These are phyloP conservation scores for Stegodyphus dumicola DNA, from an alignment of 1,140 invertebrate genomes.

Conservation along the genomic window DNA sequence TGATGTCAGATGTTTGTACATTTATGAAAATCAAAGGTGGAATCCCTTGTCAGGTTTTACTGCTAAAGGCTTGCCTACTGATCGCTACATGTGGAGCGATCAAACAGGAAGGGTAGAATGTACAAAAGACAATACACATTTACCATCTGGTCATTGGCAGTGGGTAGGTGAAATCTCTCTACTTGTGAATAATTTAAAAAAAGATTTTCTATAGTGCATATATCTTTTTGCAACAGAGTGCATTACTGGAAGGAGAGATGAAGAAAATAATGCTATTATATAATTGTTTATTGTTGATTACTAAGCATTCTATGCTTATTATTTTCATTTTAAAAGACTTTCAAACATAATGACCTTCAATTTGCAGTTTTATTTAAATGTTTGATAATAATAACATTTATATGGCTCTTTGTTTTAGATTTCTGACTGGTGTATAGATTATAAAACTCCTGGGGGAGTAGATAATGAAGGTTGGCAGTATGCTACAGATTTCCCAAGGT, in stretches of 20 bases:
- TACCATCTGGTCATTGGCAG: constrained; percentile 87
- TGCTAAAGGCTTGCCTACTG: constrained; percentile 84
- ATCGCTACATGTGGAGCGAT: constrained; percentile 85
- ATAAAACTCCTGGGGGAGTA: constrained; percentile 86
- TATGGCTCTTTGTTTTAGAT: constrained; percentile 70
- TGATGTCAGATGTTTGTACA: constrained; percentile 84
- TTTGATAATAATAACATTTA: too few relatives aligned
- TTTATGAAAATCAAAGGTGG: constrained; percentile 95
- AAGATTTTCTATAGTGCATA: too few relatives aligned
- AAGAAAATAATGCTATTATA: too few relatives aligned
- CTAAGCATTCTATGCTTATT: too few relatives aligned
- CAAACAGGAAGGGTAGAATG: constrained; percentile 82
- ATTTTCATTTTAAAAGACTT: too few relatives aligned
- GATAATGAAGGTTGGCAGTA: constrained; percentile 95
- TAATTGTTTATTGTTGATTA: too few relatives aligned
- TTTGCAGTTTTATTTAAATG: too few relatives aligned
- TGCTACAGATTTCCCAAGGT: constrained; percentile 87
- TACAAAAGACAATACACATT: constrained; percentile 84
- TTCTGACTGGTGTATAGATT: constrained; percentile 91
- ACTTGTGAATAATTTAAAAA: too few relatives aligned
- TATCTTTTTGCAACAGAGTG: too few relatives aligned
- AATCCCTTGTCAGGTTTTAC: constrained; percentile 90
- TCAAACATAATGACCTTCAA: too few relatives aligned
- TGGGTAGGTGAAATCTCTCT: constrained; percentile 74
- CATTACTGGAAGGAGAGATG: too few relatives aligned